Conservation (phyloP, 2,113 vertebrate species). For the Forbesichthys agassizii region DNA sequence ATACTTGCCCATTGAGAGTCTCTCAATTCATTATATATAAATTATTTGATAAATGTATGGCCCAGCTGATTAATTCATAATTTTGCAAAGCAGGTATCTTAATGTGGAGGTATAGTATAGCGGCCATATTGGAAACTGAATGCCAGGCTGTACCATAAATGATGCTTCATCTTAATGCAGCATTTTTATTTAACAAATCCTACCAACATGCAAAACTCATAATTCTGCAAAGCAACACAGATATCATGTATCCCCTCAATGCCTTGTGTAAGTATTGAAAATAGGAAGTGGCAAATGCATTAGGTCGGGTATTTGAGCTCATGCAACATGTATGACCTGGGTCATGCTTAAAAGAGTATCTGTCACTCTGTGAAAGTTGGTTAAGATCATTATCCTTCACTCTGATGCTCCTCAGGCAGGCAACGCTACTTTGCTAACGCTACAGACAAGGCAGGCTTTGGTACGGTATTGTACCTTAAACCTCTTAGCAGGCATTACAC, state of each 20-base stretch:
- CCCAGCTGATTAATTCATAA: conserved; percentile 37
- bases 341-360: conserved; percentile 62
- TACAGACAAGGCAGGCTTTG: conserved; percentile 70
- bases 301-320: too few relatives aligned
- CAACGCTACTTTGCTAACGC: conserved; percentile 68
- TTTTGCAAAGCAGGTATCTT: conserved; percentile 15
- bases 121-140: not conserved
- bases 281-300: too few relatives aligned
- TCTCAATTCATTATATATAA: conserved; percentile 66
- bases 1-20: conserved; percentile 41
- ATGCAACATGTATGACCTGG: too few relatives aligned
- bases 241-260: too few relatives aligned
- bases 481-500: conserved; percentile 77
- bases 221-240: too few relatives aligned
- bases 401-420: conserved; percentile 60
- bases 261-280: too few relatives aligned
- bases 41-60: conserved; percentile 52
- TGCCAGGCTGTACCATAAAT: not conserved
- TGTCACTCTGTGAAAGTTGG: conserved; percentile 55
- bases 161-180: too few relatives aligned
- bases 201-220: too few relatives aligned
- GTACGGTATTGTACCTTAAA: conserved; percentile 52
- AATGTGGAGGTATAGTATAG: conserved; percentile 8
- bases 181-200: too few relatives aligned
- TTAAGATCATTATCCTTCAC: conserved; percentile 75